Conservation (phyloP, 1,140 invertebrate genomes). For the Epicauta chinensis region DNA sequence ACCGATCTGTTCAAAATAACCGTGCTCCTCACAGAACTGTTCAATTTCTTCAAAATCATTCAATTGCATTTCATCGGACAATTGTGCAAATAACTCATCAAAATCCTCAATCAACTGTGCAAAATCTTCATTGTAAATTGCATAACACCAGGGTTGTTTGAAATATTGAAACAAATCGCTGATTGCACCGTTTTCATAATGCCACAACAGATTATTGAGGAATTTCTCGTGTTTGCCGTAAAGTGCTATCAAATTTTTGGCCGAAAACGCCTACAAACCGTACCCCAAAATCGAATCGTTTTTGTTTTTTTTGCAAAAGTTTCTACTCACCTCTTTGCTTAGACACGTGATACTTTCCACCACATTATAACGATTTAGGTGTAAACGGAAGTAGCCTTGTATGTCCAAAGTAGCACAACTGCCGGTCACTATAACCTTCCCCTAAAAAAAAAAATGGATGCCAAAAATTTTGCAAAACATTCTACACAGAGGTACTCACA, state of each 20-base stretch:
- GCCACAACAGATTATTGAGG: conserved; percentile 51
- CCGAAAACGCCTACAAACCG: too few relatives aligned
- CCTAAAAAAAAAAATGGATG: conserved; percentile 31
- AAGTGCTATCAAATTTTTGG: conserved; percentile 46
- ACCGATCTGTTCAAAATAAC: conserved; percentile 28
- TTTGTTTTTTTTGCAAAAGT: too few relatives aligned
- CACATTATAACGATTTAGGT: conserved; percentile 47
- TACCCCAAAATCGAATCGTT: too few relatives aligned
- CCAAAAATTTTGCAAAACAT: neutral
- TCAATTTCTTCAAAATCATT: conserved; percentile 12
- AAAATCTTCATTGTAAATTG: conserved; percentile 54
- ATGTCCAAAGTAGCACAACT: conserved; percentile 34
- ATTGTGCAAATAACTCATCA: too few relatives aligned
- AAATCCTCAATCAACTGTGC: conserved; percentile 6
- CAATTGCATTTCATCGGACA: too few relatives aligned
- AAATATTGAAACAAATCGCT: conserved; percentile 57
- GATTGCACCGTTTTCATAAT: conserved; percentile 49
- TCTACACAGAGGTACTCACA: conserved; percentile 37
- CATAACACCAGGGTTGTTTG: conserved; percentile 53
- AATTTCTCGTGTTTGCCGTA: conserved; percentile 59
- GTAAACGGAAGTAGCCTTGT: conserved; percentile 52
- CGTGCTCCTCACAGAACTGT: conserved; percentile 24
- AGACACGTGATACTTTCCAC: conserved; percentile 54
- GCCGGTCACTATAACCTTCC: conserved; percentile 44
- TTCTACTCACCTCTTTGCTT: conserved; percentile 45